Evolutionary conservation across 1,140 invertebrate species (phyloP), one percentile per base, ranked within the genome.

Genomic region (Hylaeus anthracinus): DNA sequence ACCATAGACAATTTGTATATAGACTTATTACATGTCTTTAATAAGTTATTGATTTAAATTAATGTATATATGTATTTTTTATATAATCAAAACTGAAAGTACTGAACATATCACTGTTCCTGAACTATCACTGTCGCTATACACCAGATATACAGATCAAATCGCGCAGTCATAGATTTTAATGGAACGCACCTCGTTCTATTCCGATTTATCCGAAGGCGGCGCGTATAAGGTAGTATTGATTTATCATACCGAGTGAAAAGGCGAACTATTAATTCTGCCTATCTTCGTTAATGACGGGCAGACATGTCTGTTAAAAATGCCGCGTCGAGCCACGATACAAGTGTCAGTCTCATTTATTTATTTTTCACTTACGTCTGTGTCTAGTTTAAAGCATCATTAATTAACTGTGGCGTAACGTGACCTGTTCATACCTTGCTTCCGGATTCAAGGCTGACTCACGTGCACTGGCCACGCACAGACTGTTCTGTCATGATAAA

Each of bases 281-380:
- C n/a, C 70, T 56, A 73, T 56, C 71, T 66, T 64, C 71, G 37
- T 39, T 65, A 73, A 73, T 39, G 70, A 79, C 60, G 39, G 43
- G 58, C 53, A 65, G 41, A 1, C 15, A 26, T 10, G 63, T 64
- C 60, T n/a, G 41, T 1, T n/a, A 43, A 45, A 26, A 51, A 39
- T 48, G 5, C 26, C 10, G 12, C 15, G 43, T 37, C 48, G 56
- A 63, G 43, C 48, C 41, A 65, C 41, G 70, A 56, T 65, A 39
- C 61, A 56, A 73, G 70, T 79, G 76, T 72, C 76, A 64, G 76
- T 48, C 73, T 73, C 71, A 79, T 73, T 79, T 79, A 79, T 73
- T 79, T 73, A 73, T 79, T 61, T 41, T 37, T 73, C 51, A 66
- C 51, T 48, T 15, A 26, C 37, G 61, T 79, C 61, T 48, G 76